Evolutionary conservation across 2,888 invertebrate genomes (phyloP), one percentile per base, ranked within the genome.

Genomic region (Zygaena filipendulae): DNA sequence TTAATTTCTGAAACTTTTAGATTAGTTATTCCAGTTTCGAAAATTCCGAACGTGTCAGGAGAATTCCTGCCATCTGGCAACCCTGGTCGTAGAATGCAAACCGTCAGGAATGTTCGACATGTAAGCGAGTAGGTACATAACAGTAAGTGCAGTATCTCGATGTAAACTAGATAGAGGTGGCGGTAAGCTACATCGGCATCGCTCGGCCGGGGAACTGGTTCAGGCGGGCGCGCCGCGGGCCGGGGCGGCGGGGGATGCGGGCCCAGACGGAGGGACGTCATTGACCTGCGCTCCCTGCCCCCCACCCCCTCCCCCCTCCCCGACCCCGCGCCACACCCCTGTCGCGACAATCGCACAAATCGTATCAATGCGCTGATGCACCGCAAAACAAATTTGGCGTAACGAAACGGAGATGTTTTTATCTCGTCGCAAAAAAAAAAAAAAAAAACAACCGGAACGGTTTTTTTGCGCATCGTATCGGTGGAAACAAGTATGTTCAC

Each of bases 241-340:
- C n/a, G n/a, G n/a, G n/a, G n/a, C n/a, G n/a, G 49, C 46, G 44
- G 49, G 39, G 52, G 47, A 37, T 37, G 43, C 53, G 61, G 55
- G 55, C 56, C 67, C 71, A 71, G 75, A 72, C 74, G 63, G 51
- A 56, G 64, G 60, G 62, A 59, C 75, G 77, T 75, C 75, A 75
- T 72, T 75, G 75, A 77, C 75, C 75, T 71, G 62, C 53, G 53
- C 45, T 43, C 41, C 43, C 43, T n/a, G n/a, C n/a, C n/a, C n/a
- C n/a, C n/a, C n/a, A n/a, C n/a, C n/a, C n/a, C n/a, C n/a, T n/a
- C n/a, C 38, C 43, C 45, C 43, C 43, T 38, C 46, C 40, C 52
- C 43, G 46, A 49, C 43, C 53, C 38, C 44, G 36, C 37, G 37
- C 51, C 39, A 19, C 36, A 25, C 38, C 27, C 52, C 54, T 43